A percentile compares a stretch with the other conserved stretches of the same genome.
Evolutionary conservation across 2,113 vertebrate genomes (phyloP).

Genomic region (Pteruthius melanotis): DNA sequence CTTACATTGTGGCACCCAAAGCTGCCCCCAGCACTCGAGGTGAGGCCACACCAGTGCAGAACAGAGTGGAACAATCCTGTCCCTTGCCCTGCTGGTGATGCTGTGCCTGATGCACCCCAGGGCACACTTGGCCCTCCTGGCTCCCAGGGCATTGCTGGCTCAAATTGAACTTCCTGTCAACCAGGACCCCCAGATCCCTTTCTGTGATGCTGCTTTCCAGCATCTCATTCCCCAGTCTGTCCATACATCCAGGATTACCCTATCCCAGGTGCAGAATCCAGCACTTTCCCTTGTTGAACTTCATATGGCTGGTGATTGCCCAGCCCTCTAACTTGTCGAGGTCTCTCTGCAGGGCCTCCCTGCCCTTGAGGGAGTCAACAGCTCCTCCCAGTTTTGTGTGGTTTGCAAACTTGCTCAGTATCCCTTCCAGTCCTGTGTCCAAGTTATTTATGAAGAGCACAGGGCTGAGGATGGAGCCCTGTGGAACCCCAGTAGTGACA

Average conservation of each 20-base stretch:
- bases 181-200: neutral
- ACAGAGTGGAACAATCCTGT: neutral
- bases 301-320: neutral
- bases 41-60: accelerated
- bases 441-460: neutral
- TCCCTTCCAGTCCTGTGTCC: neutral
- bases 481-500: neutral
- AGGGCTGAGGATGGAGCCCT: neutral
- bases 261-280: neutral
- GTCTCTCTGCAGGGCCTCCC: neutral
- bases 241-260: no score
- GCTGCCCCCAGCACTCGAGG: accelerated
- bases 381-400: neutral
- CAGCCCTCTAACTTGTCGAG: neutral
- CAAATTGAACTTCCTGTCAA: neutral
- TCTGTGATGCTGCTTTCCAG: accelerated
- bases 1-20: neutral
- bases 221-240: neutral
- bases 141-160: neutral
- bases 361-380: neutral
- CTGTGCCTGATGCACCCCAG: no score
- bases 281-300: neutral
- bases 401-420: neutral
- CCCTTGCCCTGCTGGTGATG: accelerated
- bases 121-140: neutral